phyloP scores from a whole-genome alignment of 2,797 vertebrate genomes.

The Lepus oiostolus region DNA sequence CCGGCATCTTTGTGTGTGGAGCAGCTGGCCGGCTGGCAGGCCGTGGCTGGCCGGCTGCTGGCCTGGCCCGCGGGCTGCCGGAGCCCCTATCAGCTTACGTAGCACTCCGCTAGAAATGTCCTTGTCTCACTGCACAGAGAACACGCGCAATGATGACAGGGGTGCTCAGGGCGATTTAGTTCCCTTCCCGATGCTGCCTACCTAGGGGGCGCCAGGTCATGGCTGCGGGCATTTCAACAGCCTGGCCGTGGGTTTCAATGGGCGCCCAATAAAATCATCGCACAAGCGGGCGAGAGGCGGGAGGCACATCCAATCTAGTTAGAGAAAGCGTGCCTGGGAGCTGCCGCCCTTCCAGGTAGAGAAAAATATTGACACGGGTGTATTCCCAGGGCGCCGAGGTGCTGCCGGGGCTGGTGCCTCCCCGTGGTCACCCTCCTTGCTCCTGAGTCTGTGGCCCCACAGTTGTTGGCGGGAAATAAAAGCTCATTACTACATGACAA shows the following conservation, averaged over 20 bases:
- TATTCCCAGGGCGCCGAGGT: background rate
- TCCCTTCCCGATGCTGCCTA: background rate
- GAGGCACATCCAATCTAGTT: constrained; percentile 17
- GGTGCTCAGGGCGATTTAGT: constrained; percentile 57
- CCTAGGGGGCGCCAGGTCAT: constrained; percentile 56
- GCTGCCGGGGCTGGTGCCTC: background rate
- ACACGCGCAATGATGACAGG: constrained; percentile 14
- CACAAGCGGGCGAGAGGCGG: constrained; percentile 46
- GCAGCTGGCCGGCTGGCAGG: background rate
- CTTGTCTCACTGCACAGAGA: constrained; percentile 46
- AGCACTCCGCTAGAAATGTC: constrained; percentile 53
- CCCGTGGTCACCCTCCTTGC: background rate
- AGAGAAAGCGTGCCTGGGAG: constrained; percentile 33
- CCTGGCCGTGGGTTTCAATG: constrained; percentile 41
- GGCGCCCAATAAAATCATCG: constrained; percentile 66
- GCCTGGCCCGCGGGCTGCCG: background rate
- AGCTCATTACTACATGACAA: background rate
- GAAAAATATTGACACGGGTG: constrained; percentile 38
- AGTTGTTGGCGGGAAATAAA: background rate
- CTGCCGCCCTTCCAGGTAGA: constrained; percentile 36
- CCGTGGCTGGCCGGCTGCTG: background rate
- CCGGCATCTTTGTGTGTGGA: background rate
- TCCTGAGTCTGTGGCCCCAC: background rate
- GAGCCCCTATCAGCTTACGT: background rate
- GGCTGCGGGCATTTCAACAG: constrained; percentile 62